Base-by-base conservation (phyloP, 2,888 invertebrate genomes). In the Frankliniella fusca region DNA sequence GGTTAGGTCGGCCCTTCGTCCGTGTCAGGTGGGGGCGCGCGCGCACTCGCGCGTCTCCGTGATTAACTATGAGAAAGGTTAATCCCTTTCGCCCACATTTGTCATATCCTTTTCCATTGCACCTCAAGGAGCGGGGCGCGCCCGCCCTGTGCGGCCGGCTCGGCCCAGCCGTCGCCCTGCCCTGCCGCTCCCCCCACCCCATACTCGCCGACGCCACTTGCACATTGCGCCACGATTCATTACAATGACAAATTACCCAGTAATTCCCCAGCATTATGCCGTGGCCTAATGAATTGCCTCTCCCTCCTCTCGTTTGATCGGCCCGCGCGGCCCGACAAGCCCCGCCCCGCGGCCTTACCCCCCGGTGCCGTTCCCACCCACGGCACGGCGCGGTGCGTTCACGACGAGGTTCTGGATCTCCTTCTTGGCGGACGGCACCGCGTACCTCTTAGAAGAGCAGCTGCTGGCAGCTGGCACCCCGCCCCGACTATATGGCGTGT, bases 1-100 rank as follows among this genome's bases (percentile, higher is more conserved):
- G 54, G 54, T 54, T 18, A 23, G n/a, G 65, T 20, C 70, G 23
- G n/a, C 27, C 70, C 23, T 23, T 23, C 23, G 27, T 23, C 70
- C 70, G 70, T 61, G 61, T 18, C 61, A 54, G 54, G 11, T 10
- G 23, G n/a, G 70, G 70, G 70, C 70, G 27, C 7, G 70, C 70
- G 61, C 11, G 18, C 61, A 15, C 61, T 5, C 61, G 61, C 20
- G 61, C 15, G 38, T 38, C 3, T 38, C 5, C 12, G 54, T 54
- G 54, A 54, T 54, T 54, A 54, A 54, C 70, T 12, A 76, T 23
- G 11, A 76, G 70, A 76, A 23, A 76, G 70, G 70, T 76, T 76
- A 76, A 76, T 70, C 70, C 70, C 38, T 38, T 76, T 23, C 10
- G 70, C 23, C 70, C 70, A 27, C 27, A 76, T 76, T 76, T 76